Evolutionary conservation across 37 sponge, comb jelly and placozoan species (phyloP).

Genomic region (Ephydatia muelleri): DNA sequence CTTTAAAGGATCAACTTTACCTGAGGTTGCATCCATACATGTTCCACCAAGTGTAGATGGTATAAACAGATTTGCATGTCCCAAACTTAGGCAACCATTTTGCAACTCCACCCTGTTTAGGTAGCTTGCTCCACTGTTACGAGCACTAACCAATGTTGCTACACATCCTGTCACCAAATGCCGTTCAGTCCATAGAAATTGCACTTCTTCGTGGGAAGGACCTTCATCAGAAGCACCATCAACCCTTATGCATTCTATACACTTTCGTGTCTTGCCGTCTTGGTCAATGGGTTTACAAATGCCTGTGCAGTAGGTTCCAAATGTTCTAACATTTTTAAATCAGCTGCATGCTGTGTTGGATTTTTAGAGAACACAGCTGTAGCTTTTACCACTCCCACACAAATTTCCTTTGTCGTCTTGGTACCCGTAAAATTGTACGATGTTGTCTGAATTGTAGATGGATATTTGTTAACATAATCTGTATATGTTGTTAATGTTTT

Average conservation of each 20-base stretch:
- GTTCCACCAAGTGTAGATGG: constrained; percentile 34
- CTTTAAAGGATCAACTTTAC: constrained; percentile 16
- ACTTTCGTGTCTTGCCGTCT: background rate
- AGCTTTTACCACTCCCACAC: constrained; percentile 22
- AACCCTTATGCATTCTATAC: constrained; percentile 30
- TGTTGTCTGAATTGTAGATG: constrained; percentile 15
- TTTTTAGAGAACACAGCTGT: constrained; percentile 1
- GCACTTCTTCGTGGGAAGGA: constrained; percentile 13
- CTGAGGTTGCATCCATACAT: constrained; percentile 17
- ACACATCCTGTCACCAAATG: no score
- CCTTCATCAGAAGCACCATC: constrained; percentile 42
- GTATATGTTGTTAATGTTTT: constrained; percentile 11
- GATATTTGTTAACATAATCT: constrained; percentile 24
- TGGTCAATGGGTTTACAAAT: constrained; percentile 7
- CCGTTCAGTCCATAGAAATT: constrained; percentile 9
- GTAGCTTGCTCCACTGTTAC: constrained; percentile 36
- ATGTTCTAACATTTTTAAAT: constrained; percentile 18
- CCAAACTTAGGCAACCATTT: constrained; percentile 31
- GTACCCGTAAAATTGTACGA: no score
- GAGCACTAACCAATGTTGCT: background rate
- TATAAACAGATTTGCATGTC: constrained; percentile 32
- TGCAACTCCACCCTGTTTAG: constrained; percentile 43
- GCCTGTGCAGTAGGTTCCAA: constrained; percentile 2
- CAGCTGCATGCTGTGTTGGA: constrained; percentile 18
- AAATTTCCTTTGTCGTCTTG: constrained; percentile 7